A percentile compares a stretch with the other conserved stretches of the same genome.
phyloP scores from a whole-genome alignment of 2,113 vertebrate species.

The Bettongia penicillata region DNA sequence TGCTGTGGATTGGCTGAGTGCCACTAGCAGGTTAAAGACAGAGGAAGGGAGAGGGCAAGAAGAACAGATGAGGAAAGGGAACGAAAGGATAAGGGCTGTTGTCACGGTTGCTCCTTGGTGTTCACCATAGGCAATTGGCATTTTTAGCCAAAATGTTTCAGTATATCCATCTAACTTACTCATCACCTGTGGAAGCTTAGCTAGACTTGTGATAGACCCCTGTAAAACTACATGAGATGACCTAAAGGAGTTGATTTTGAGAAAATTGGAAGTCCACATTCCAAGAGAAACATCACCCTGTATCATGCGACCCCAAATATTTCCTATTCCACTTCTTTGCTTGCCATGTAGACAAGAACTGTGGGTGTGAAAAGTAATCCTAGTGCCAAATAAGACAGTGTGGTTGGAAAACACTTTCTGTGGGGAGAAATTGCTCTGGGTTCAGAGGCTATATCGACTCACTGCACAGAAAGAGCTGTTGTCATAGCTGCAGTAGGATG shows the following conservation, averaged over 20 bases:
- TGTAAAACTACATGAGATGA: slow-evolving; percentile 5
- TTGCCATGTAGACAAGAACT: slow-evolving; percentile 49
- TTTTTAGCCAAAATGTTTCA: background rate
- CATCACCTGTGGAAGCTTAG: background rate
- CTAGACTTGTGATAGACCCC: slow-evolving; percentile 15
- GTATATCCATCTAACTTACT: background rate
- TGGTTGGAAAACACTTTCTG: slow-evolving; percentile 64
- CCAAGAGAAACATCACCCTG: slow-evolving; percentile 72
- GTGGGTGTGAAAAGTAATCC: slow-evolving; percentile 61
- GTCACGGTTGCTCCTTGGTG: background rate
- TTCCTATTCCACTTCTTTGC: slow-evolving; percentile 52
- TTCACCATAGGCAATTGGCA: background rate
- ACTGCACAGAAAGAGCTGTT: slow-evolving; percentile 20
- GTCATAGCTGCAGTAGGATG: slow-evolving; percentile 54
- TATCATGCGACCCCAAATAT: slow-evolving; percentile 20
- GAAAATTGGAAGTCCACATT: background rate
- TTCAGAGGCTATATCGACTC: slow-evolving; percentile 56
- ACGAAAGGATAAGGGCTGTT: background rate
- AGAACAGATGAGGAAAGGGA: background rate
- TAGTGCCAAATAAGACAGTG: slow-evolving; percentile 68
- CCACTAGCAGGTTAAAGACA: background rate
- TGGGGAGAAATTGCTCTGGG: slow-evolving; percentile 50
- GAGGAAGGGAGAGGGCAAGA: accelerated
- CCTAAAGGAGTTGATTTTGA: slow-evolving; percentile 37
- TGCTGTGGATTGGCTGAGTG: background rate